Percentiles rank a stretch among this genome's conserved stretches.
These are phyloP conservation scores for Tenualosa thibaudeaui DNA, from an alignment of 2,797 vertebrate species.

Conservation along the genomic window DNA sequence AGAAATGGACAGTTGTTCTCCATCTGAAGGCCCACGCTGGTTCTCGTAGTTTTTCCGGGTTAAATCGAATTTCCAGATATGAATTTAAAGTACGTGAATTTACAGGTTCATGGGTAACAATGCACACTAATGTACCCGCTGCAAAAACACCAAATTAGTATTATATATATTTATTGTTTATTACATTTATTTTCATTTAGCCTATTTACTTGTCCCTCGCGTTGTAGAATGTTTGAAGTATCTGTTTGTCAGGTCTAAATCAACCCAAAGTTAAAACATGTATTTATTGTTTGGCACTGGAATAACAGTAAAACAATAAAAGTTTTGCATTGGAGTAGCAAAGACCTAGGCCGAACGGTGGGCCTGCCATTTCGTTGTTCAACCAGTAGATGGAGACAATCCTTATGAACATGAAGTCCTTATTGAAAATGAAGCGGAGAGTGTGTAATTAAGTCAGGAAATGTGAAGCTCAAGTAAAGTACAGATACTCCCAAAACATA, in stretches of 20 bases:
- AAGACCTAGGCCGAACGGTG: background rate
- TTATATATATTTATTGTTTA: too few relatives aligned
- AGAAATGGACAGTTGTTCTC: background rate
- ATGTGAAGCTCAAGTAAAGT: too few relatives aligned
- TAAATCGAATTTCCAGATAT: background rate
- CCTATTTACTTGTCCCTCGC: background rate
- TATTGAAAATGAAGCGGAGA: too few relatives aligned
- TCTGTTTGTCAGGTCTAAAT: background rate
- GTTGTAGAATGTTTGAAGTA: background rate
- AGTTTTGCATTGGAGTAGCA: background rate
- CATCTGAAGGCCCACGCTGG: background rate
- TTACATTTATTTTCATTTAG: background rate
- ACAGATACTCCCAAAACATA: too few relatives aligned
- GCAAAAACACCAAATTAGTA: too few relatives aligned
- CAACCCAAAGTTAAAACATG: background rate
- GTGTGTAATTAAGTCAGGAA: too few relatives aligned
- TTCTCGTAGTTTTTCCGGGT: background rate
- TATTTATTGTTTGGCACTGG: too few relatives aligned
- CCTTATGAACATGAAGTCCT: background rate
- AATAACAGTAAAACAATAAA: background rate
- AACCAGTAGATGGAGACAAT: constrained; percentile 3
- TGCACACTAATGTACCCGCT: too few relatives aligned
- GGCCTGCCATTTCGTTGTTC: background rate
- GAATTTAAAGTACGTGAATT: too few relatives aligned
- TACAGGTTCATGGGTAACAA: too few relatives aligned